Percentiles rank a stretch among this genome's conserved stretches.
Evolutionary conservation across 2,797 vertebrate species (phyloP).

Genomic region (Eremophila alpestris): DNA sequence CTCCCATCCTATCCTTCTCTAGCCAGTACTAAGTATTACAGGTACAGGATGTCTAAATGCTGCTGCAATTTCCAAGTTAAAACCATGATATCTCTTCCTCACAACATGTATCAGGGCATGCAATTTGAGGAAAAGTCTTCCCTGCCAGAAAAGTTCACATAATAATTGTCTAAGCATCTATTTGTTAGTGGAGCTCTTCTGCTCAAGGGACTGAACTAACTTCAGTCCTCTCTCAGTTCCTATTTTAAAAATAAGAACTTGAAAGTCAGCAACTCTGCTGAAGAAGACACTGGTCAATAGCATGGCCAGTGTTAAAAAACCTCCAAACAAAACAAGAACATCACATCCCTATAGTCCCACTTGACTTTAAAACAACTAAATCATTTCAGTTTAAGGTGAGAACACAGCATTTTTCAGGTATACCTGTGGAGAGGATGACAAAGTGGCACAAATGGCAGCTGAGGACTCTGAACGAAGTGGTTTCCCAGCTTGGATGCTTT

Average conservation of each 20-base stretch:
- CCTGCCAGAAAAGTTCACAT: not conserved
- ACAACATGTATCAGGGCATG: not conserved
- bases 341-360: not conserved
- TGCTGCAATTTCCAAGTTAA: not conserved
- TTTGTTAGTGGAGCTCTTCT: not conserved
- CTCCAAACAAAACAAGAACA: not conserved
- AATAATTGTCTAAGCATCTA: not conserved
- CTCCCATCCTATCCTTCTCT: not conserved
- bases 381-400: not conserved
- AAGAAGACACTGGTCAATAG: not conserved
- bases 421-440: constrained; percentile 85
- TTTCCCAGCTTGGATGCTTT: constrained; percentile 74
- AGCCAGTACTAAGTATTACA: not conserved
- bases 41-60: not conserved
- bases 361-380: not conserved
- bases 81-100: not conserved
- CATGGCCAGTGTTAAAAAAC: not conserved
- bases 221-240: not conserved
- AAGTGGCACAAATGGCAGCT: constrained; percentile 74
- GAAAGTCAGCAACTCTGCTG: not conserved
- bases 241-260: not conserved
- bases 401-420: not conserved
- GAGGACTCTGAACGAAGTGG: constrained; percentile 82
- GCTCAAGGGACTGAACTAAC: not conserved
- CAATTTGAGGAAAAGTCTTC: not conserved